Evolutionary conservation across 2,888 invertebrate species (phyloP), one percentile per base, ranked within the genome.

Genomic region (Danaus chrysippus): DNA sequence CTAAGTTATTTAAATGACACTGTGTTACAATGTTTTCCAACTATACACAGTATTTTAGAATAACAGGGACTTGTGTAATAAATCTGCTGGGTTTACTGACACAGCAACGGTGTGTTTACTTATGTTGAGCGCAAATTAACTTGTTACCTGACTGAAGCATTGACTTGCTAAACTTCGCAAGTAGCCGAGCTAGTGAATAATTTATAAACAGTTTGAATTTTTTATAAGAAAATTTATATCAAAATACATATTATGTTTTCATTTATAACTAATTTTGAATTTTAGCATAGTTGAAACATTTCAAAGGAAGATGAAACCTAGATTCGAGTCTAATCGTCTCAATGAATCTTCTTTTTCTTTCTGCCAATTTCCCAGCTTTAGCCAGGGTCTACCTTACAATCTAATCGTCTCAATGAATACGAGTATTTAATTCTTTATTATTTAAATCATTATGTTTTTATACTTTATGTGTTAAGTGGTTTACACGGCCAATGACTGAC

Each of bases 71-170:
- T 54, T 49, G 17, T 46, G 55, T 49, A 49, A 54, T 59, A 59
- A 59, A 59, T 54, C 54, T 53, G 54, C 55, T 19, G 10, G 55
- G 55, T 42, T 54, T 49, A 34, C 60, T 42, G 42, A 55, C 49
- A 59, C 46, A 46, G 44, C 15, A 34, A 23, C 34, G 15, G 54
- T 55, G 55, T 61, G 61, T 61, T 61, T 61, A 53, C 52, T 57
- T 56, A 56, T 56, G 53, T 52, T 54, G 52, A 17, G 53, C 53
- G 42, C 56, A 61, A 61, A 61, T 61, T 61, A 61, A 57, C 53
- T 61, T 61, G 61, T 61, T 54, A 61, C 61, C 34, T 11, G 15
- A 34, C 43, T 61, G 11, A 17, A 49, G 17, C 49, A 49, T 49
- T 49, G 49, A 49, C 49, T 49, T 49, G 49, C 49, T 49, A 49